Percentiles rank a stretch among this genome's conserved stretches.
phyloP scores from a whole-genome alignment of 1,140 invertebrate species.

The Plutomurus gul region DNA sequence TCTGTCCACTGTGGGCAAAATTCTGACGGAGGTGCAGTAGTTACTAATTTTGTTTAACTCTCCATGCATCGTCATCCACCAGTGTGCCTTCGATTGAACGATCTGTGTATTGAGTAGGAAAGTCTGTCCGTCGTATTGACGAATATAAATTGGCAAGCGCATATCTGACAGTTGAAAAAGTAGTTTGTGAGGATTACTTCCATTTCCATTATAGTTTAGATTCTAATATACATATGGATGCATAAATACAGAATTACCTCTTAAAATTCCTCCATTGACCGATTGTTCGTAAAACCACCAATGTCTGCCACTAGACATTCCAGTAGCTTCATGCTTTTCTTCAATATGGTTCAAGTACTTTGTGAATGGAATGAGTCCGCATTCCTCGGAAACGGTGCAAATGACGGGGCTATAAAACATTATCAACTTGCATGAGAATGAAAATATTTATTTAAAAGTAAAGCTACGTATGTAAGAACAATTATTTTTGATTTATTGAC shows the following conservation, averaged over 20 bases:
- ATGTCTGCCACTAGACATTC: not conserved
- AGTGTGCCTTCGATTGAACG: not conserved
- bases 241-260: not conserved
- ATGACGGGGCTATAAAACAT: not conserved
- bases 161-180: not conserved
- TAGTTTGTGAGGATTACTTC: too few relatives aligned
- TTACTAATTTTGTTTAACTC: not conserved
- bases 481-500: too few relatives aligned
- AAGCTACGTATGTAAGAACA: too few relatives aligned
- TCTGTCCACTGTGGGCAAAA: not conserved
- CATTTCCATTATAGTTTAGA: too few relatives aligned
- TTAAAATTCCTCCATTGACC: not conserved
- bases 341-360: not conserved
- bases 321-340: not conserved
- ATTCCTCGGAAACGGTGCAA: not conserved
- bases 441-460: too few relatives aligned
- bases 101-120: not conserved
- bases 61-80: slow-evolving; percentile 12
- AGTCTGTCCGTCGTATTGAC: not conserved
- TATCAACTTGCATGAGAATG: not conserved
- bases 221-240: not conserved
- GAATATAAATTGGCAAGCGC: not conserved
- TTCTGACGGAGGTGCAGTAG: not conserved
- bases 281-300: not conserved
- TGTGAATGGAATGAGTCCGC: not conserved